phyloP scores from a whole-genome alignment of 2,113 vertebrate genomes.

The Atrichornis clamosus region DNA sequence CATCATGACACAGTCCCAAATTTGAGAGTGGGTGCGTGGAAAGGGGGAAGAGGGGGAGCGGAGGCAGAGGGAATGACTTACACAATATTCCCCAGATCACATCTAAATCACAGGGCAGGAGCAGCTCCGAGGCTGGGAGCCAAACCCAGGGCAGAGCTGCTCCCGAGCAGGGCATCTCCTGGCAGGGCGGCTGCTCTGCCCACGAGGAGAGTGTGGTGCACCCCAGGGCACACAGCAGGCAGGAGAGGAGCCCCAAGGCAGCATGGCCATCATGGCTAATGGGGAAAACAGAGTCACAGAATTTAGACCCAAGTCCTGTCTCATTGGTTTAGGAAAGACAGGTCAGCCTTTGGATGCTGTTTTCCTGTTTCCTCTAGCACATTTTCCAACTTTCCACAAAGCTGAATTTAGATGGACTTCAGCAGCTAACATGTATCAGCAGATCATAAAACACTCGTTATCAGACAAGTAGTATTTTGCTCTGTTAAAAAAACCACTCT shows the following conservation, averaged over 20 bases:
- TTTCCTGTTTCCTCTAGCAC: background rate
- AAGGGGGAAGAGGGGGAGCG: background rate
- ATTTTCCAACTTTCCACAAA: background rate
- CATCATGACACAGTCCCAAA: background rate
- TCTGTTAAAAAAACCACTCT: background rate
- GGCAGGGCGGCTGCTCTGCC: background rate
- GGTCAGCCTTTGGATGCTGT: background rate
- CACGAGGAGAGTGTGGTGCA: background rate
- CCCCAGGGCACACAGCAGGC: accelerated
- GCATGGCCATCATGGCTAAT: accelerated
- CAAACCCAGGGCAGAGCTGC: background rate
- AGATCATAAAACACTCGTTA: background rate
- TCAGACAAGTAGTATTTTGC: background rate
- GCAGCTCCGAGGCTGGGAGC: background rate
- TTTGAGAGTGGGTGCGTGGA: background rate
- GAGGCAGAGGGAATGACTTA: background rate
- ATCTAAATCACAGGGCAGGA: background rate
- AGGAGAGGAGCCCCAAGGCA: background rate
- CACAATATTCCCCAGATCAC: background rate
- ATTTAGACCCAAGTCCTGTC: background rate
- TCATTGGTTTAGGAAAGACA: background rate
- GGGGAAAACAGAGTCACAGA: background rate
- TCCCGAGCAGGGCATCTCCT: background rate
- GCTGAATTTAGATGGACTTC: background rate
- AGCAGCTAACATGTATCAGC: background rate